Conservation (phyloP, 2,888 invertebrate genomes). For the Drosophila imparisetae region DNA sequence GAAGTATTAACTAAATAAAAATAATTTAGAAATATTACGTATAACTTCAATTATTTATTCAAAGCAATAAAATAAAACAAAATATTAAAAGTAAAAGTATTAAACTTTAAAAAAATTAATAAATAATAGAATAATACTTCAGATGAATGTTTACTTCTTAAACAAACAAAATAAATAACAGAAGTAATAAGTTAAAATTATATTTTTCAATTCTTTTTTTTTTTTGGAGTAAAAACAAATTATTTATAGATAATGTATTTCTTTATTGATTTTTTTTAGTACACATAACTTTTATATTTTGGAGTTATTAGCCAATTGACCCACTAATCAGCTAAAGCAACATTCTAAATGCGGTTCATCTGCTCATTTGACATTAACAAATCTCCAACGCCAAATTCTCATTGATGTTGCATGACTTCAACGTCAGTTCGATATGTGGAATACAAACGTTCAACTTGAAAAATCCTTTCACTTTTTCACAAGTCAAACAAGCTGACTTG, state of each 20-base stretch:
- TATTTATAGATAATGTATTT: no score
- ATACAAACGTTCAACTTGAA: slow-evolving; percentile 25
- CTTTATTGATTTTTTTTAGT: neutral
- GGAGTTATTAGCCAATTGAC: neutral
- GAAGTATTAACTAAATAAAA: neutral
- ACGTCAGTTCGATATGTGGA: neutral
- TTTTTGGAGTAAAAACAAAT: no score
- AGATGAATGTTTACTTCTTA: neutral
- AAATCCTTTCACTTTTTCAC: slow-evolving; percentile 77
- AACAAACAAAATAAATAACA: neutral
- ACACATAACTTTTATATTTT: neutral
- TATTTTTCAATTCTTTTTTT: no score
- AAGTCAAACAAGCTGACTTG: slow-evolving; percentile 41
- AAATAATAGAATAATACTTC: neutral
- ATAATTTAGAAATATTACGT: no score
- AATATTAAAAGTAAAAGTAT: neutral
- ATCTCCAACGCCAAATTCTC: slow-evolving; percentile 30
- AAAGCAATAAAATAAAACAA: neutral
- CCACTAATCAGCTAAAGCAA: slow-evolving; percentile 25
- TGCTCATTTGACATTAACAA: slow-evolving; percentile 16
- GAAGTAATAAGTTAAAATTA: no score
- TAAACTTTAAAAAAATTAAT: no score
- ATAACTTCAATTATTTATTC: no score
- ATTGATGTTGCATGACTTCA: slow-evolving; percentile 40
- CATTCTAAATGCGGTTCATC: slow-evolving; percentile 30